phyloP scores from a whole-genome alignment of 2,113 vertebrate species.

The Eolophus roseicapilla region DNA sequence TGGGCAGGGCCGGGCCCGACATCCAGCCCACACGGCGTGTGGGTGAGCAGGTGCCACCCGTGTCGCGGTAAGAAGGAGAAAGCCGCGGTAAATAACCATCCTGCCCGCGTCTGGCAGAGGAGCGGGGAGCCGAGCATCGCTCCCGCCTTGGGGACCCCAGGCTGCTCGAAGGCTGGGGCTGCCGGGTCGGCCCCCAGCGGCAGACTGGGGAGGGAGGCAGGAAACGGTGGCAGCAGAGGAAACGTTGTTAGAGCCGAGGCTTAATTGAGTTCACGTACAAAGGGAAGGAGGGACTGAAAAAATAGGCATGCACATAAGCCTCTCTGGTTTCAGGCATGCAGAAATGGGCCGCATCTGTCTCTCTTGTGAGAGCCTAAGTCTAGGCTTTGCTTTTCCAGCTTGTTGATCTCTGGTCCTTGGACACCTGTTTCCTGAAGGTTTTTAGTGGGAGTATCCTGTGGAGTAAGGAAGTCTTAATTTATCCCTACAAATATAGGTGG shows the following conservation, averaged over 20 bases:
- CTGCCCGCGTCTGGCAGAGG: neutral
- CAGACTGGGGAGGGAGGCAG: neutral
- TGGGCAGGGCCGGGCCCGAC: neutral
- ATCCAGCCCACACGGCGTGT: neutral
- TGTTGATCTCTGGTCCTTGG: accelerated
- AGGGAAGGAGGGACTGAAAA: constrained; percentile 11
- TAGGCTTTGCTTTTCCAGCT: neutral
- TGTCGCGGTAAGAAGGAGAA: neutral
- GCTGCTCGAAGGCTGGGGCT: neutral
- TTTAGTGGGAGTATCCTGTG: neutral
- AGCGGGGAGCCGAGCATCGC: neutral
- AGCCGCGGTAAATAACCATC: neutral
- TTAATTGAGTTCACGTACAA: neutral
- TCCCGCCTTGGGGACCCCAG: neutral
- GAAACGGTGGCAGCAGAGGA: neutral
- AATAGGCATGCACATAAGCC: neutral
- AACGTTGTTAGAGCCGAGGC: neutral
- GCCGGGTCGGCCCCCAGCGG: neutral
- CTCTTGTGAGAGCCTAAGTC: neutral
- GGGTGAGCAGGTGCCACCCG: neutral
- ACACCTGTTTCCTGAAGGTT: neutral
- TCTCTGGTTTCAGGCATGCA: neutral
- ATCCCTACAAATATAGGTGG: neutral
- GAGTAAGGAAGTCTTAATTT: neutral
- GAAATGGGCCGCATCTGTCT: neutral